A percentile compares a stretch with the other conserved stretches of the same genome.
phyloP scores from a whole-genome alignment of 23 tunicate genomes.

The Halocynthia aurantium region DNA sequence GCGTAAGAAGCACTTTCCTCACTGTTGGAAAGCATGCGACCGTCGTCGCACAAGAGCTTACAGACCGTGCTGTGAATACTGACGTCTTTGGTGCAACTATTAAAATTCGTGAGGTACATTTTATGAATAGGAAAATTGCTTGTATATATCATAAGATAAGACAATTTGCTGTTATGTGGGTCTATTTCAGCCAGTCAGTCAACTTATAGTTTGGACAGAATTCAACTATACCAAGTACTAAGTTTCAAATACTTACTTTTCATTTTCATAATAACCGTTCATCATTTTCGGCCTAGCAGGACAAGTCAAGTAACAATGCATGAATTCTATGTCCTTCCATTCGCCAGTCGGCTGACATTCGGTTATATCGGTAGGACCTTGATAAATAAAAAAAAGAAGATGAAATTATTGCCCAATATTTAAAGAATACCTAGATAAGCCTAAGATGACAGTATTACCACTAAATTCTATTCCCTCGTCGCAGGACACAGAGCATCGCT shows the following conservation, averaged over 20 bases:
- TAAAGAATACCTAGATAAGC: not conserved
- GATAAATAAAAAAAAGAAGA: not conserved
- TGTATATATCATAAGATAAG: not conserved
- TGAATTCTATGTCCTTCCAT: slow-evolving; percentile 35
- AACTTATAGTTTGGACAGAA: no score
- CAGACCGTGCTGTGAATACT: slow-evolving; percentile 3
- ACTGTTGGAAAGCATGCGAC: not conserved
- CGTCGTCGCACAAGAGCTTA: slow-evolving; percentile 10
- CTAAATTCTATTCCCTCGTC: not conserved
- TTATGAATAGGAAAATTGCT: not conserved
- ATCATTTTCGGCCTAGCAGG: slow-evolving; percentile 21
- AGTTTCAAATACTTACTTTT: not conserved
- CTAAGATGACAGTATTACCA: not conserved
- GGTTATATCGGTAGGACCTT: slow-evolving; percentile 14
- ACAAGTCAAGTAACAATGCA: slow-evolving; percentile 23
- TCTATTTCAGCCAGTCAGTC: no score
- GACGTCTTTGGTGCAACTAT: slow-evolving; percentile 10
- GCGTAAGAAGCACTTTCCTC: not conserved
- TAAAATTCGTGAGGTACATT: no score
- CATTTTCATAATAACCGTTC: slow-evolving; percentile 3
- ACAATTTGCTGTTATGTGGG: not conserved
- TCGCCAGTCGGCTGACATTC: slow-evolving; percentile 60
- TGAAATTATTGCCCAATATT: not conserved
- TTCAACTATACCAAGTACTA: not conserved
- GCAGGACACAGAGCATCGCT: slow-evolving; percentile 35